Evolutionary conservation across 2,888 invertebrate genomes (phyloP).

Genomic region (Gryllus longicercus): DNA sequence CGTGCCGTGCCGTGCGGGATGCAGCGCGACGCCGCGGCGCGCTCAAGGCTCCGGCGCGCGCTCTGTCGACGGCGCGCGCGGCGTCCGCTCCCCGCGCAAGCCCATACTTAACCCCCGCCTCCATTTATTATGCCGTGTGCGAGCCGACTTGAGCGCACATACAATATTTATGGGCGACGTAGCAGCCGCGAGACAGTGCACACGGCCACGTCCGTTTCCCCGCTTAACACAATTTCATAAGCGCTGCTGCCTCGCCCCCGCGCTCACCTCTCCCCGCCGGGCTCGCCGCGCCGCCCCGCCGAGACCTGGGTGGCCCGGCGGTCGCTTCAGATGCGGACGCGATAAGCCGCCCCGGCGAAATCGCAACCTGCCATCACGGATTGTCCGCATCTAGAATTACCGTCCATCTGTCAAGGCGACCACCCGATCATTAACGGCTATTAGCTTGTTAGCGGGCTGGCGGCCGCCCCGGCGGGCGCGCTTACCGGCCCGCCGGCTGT

Average conservation of each 20-base stretch:
- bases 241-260: background rate
- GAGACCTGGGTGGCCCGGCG: conserved; percentile 6
- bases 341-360: background rate
- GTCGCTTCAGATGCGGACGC: background rate
- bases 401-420: conserved; percentile 17
- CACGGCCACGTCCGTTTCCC: background rate
- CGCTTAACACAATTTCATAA: conserved; percentile 5
- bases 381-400: background rate
- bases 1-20: no score
- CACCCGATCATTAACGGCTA: conserved; percentile 10
- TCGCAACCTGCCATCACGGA: conserved; percentile 17
- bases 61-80: background rate
- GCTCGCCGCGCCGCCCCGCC: no score
- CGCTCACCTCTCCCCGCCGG: no score
- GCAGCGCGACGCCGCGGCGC: no score
- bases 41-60: no score
- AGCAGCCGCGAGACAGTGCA: background rate
- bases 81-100: background rate
- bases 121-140: background rate
- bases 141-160: background rate
- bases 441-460: conserved; percentile 8
- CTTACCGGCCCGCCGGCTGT: no score
- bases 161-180: background rate
- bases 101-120: background rate
- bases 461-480: background rate